These are phyloP conservation scores for Campylomormyrus tamandua DNA, from an alignment of 2,113 vertebrate species.

Conservation along the genomic window DNA sequence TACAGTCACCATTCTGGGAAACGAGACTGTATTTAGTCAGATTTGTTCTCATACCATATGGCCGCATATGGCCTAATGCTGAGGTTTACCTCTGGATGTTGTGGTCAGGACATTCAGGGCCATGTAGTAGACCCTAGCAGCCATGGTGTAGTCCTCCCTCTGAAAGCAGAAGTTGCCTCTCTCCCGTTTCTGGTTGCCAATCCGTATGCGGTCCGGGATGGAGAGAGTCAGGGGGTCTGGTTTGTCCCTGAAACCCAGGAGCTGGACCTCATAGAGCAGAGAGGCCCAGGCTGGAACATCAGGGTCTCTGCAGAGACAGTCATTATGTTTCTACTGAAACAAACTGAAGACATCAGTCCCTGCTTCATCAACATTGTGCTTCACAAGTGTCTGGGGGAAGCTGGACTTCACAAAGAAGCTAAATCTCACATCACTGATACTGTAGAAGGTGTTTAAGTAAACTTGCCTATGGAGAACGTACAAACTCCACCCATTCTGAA, in stretches of 20 bases:
- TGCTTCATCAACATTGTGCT: not conserved
- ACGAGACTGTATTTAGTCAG: not conserved
- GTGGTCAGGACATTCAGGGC: conserved; percentile 67
- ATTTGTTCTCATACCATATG: not conserved
- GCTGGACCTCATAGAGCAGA: conserved; percentile 52
- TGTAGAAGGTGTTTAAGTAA: not conserved
- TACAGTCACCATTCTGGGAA: not conserved
- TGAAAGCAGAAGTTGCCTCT: conserved; percentile 75
- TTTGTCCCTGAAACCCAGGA: conserved; percentile 44
- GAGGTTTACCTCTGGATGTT: not conserved
- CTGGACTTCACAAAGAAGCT: not conserved
- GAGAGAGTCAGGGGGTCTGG: conserved; percentile 48
- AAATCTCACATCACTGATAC: not conserved
- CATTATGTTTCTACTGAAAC: not conserved
- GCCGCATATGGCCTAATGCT: not conserved
- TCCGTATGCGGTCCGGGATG: conserved; percentile 58
- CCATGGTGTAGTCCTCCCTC: conserved; percentile 63
- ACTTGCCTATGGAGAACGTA: not conserved
- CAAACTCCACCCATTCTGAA: not conserved
- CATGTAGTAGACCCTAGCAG: conserved; percentile 65
- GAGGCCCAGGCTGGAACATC: conserved; percentile 48
- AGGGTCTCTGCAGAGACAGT: conserved; percentile 40
- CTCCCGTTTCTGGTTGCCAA: conserved; percentile 69
- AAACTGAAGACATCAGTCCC: not conserved
- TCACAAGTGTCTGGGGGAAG: not conserved